Conservation (phyloP, 2,113 vertebrate species). For the Phylloscopus trochilus region DNA sequence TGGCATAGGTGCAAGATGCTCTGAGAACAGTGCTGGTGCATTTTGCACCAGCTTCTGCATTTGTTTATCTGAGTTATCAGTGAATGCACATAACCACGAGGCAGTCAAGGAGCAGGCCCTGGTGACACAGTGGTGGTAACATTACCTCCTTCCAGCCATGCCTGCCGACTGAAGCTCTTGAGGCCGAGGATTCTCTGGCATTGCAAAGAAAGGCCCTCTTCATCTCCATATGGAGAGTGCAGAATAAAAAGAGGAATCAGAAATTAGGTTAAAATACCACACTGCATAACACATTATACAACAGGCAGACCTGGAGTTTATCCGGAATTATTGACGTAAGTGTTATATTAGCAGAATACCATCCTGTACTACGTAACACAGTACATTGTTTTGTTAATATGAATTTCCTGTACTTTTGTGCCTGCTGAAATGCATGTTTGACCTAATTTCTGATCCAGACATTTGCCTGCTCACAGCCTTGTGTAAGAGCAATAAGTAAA, state of each 20-base stretch:
- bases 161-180: not conserved
- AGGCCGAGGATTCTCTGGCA: not conserved
- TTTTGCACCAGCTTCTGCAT: not conserved
- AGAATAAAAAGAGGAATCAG: constrained; percentile 58
- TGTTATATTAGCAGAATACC: constrained; percentile 52
- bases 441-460: constrained; percentile 69
- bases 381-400: constrained; percentile 46
- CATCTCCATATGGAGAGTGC: not conserved
- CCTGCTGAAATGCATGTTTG: constrained; percentile 68
- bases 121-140: not conserved
- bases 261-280: constrained; percentile 71
- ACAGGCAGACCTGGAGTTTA: constrained; percentile 66
- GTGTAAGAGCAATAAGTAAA: constrained; percentile 54
- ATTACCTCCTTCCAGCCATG: not conserved
- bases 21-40: fast-evolving
- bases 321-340: constrained; percentile 58
- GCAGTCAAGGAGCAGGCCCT: not conserved
- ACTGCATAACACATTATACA: constrained; percentile 56
- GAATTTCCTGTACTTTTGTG: constrained; percentile 57
- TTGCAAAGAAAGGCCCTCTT: not conserved
- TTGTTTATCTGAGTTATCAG: not conserved
- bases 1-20: not conserved
- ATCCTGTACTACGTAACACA: constrained; percentile 42
- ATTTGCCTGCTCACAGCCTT: constrained; percentile 34
- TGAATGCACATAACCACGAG: fast-evolving